These are phyloP conservation scores for Agrilus cyanescens DNA, from an alignment of 2,888 invertebrate species.

Conservation along the genomic window DNA sequence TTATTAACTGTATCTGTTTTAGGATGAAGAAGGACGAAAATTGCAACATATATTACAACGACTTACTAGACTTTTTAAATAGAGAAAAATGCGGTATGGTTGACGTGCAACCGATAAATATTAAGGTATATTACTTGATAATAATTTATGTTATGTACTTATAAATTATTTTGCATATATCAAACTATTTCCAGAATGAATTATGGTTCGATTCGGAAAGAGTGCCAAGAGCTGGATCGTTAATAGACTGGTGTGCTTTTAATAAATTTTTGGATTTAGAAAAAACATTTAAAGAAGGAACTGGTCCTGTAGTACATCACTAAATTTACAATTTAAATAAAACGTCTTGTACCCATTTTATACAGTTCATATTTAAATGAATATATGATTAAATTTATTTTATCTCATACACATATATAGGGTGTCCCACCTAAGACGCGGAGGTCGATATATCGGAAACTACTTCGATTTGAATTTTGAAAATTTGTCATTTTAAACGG, in stretches of 20 bases:
- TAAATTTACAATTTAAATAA: too few species aligned
- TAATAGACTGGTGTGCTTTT: slow-evolving; percentile 40
- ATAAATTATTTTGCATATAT: not conserved
- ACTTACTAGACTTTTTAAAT: slow-evolving; percentile 61
- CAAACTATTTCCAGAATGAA: slow-evolving; percentile 29
- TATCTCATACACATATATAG: too few species aligned
- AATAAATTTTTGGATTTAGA: slow-evolving; percentile 37
- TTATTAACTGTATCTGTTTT: too few species aligned
- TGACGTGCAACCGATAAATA: slow-evolving; percentile 39
- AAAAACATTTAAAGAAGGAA: slow-evolving; percentile 29
- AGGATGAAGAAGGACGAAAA: slow-evolving; percentile 53
- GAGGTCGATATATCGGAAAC: too few species aligned
- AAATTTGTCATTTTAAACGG: too few species aligned
- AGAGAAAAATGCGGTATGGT: slow-evolving; percentile 44
- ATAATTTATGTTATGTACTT: not conserved
- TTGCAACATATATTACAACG: slow-evolving; percentile 53
- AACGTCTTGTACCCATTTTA: too few species aligned
- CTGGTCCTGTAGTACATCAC: slow-evolving; percentile 22
- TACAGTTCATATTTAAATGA: too few species aligned
- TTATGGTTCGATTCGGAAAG: slow-evolving; percentile 38
- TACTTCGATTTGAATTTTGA: too few species aligned
- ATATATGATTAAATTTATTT: too few species aligned
- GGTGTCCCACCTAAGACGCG: too few species aligned
- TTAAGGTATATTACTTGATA: slow-evolving; percentile 33
- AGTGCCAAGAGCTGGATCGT: slow-evolving; percentile 31